Evolutionary conservation across 2,113 vertebrate species (phyloP).

Genomic region (Misgurnus mizolepis): DNA sequence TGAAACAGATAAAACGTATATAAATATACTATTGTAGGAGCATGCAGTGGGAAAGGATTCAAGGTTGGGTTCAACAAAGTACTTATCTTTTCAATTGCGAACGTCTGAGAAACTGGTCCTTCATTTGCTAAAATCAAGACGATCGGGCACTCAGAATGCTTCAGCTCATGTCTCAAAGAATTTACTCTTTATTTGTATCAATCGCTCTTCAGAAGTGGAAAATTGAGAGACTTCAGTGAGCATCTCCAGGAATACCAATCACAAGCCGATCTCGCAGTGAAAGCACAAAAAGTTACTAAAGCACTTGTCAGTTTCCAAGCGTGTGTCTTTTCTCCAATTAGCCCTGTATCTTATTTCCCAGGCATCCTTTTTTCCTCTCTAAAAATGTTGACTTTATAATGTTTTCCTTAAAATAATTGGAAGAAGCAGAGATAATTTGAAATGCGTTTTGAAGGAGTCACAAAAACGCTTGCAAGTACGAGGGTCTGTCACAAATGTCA

Average conservation of each 20-base stretch:
- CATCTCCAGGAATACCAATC: slow-evolving; percentile 26
- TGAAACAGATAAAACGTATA: background rate
- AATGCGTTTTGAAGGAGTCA: slow-evolving; percentile 31
- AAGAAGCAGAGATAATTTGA: slow-evolving; percentile 38
- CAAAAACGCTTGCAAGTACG: slow-evolving; percentile 2
- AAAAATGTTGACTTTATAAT: slow-evolving; percentile 12
- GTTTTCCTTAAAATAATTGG: slow-evolving; percentile 44
- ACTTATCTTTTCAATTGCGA: background rate
- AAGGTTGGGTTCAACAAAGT: background rate
- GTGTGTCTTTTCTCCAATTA: slow-evolving; percentile 28
- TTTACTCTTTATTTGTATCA: slow-evolving; percentile 25
- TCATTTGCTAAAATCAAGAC: slow-evolving; percentile 20
- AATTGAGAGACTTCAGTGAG: slow-evolving; percentile 1
- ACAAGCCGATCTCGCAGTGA: slow-evolving; percentile 2
- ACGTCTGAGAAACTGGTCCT: background rate
- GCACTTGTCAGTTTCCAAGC: slow-evolving; percentile 22
- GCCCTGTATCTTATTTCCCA: slow-evolving; percentile 16
- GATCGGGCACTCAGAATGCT: background rate
- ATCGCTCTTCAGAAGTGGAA: slow-evolving; percentile 28
- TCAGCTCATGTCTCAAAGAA: slow-evolving; percentile 8
- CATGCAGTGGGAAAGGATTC: background rate
- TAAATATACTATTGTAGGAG: too few relatives aligned
- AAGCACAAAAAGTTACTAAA: background rate
- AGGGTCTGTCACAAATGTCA: slow-evolving; percentile 30
- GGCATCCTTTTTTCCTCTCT: slow-evolving; percentile 19